These are phyloP conservation scores for Atherinomorus stipes DNA, from an alignment of 2,113 vertebrate species.

Conservation along the genomic window DNA sequence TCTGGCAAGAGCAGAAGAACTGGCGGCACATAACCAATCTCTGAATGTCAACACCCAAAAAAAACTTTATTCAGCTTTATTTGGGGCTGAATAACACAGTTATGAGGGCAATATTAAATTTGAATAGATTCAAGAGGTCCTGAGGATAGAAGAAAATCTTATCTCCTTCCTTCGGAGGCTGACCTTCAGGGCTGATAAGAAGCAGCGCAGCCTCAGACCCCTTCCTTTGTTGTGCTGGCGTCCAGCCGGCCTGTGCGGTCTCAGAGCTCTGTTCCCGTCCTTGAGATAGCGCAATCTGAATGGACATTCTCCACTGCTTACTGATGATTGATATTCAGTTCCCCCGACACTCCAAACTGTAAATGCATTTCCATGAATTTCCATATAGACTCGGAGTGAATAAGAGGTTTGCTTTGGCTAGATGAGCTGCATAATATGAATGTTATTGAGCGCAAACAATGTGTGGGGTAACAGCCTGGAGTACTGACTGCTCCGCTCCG, in stretches of 20 bases:
- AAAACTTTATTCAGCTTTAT: constrained; percentile 36
- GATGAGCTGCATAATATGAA: constrained; percentile 81
- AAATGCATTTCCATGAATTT: constrained; percentile 80
- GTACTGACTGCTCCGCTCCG: constrained; percentile 45
- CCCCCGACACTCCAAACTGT: constrained; percentile 74
- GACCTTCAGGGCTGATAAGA: constrained; percentile 72
- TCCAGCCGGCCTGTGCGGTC: constrained; percentile 61
- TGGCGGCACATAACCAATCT: constrained; percentile 42
- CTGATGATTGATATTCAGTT: constrained; percentile 81
- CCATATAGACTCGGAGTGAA: constrained; percentile 79
- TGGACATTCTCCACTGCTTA: constrained; percentile 68
- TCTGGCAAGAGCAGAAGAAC: constrained; percentile 45
- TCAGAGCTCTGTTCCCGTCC: constrained; percentile 55
- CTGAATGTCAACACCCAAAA: constrained; percentile 51
- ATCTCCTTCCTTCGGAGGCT: constrained; percentile 46
- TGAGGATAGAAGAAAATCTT: constrained; percentile 26
- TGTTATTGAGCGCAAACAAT: constrained; percentile 78
- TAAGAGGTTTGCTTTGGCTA: constrained; percentile 78
- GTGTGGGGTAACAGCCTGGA: constrained; percentile 67
- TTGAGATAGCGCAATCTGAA: constrained; percentile 69
- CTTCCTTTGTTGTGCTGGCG: constrained; percentile 65
- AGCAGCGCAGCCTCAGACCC: constrained; percentile 59
- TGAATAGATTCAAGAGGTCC: constrained; percentile 54
- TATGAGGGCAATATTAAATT: constrained; percentile 50
- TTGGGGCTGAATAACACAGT: constrained; percentile 30